Conservation (phyloP, 2,797 vertebrate genomes). For the Mus caroli region DNA sequence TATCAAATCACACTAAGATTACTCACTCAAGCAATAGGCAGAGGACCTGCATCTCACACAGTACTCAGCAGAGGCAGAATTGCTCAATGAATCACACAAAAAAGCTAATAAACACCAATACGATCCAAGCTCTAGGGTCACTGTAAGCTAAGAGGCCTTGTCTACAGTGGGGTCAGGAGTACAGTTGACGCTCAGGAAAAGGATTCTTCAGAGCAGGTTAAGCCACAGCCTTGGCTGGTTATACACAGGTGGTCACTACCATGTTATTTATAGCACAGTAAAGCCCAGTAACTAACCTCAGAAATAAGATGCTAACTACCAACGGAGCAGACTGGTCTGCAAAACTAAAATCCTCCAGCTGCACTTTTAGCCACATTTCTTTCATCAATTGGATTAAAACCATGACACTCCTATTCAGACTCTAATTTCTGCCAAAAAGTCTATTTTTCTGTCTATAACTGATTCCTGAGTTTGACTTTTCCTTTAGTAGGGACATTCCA, state of each 20-base stretch:
- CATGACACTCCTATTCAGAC: neutral
- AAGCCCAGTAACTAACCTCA: conserved; percentile 8
- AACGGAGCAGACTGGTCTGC: neutral
- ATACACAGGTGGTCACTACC: neutral
- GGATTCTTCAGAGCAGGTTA: neutral
- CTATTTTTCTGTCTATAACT: conserved; percentile 10
- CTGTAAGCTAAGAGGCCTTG: neutral
- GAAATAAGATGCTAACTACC: neutral
- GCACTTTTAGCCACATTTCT: neutral
- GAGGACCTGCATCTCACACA: no score
- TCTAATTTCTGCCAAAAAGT: neutral
- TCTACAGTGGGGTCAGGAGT: neutral
- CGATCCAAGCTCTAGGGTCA: neutral
- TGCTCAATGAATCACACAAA: neutral
- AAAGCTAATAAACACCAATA: neutral
- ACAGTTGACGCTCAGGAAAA: neutral
- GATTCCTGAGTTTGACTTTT: conserved; percentile 22
- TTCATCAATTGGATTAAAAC: neutral
- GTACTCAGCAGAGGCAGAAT: neutral
- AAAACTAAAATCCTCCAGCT: neutral
- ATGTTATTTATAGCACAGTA: neutral
- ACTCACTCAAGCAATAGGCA: conserved; percentile 53
- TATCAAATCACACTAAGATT: conserved; percentile 69
- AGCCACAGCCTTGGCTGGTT: neutral
- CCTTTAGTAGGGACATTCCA: conserved; percentile 30